phyloP scores from a whole-genome alignment of 2,888 invertebrate species.

The Rutpela maculata region DNA sequence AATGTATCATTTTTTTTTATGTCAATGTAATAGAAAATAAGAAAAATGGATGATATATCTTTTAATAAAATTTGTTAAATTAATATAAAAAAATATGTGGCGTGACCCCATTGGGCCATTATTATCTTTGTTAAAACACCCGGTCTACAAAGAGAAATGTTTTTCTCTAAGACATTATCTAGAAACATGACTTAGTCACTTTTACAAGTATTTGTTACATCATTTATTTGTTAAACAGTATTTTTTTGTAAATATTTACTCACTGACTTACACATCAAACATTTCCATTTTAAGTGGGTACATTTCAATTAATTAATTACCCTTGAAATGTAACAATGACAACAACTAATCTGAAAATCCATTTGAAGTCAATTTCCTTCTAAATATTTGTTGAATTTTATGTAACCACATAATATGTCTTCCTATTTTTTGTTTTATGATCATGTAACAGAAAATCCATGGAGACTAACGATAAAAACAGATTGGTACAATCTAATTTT shows the following conservation, averaged over 20 bases:
- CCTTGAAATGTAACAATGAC: not conserved
- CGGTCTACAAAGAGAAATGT: not conserved
- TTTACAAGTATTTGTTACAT: not conserved
- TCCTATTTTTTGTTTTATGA: not conserved
- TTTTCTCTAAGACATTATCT: not conserved
- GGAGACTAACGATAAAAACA: not conserved
- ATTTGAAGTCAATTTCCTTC: not conserved
- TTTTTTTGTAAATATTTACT: not conserved
- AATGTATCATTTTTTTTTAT: too few relatives aligned
- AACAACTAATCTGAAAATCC: not conserved
- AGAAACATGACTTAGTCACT: not conserved
- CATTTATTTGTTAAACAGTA: not conserved
- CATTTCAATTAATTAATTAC: not conserved
- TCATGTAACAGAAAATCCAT: not conserved
- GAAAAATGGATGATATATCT: too few relatives aligned
- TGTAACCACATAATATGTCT: not conserved
- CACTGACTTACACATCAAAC: slow-evolving; percentile 1
- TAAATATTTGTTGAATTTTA: not conserved
- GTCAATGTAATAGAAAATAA: too few relatives aligned
- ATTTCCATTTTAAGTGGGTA: not conserved
- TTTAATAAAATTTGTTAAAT: too few relatives aligned
- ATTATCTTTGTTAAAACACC: not conserved
- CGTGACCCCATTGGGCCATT: not conserved
- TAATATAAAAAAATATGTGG: too few relatives aligned
- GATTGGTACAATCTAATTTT: slow-evolving; percentile 14